phyloP scores from a whole-genome alignment of 2,888 invertebrate species.

The Gnatocerus cornutus region DNA sequence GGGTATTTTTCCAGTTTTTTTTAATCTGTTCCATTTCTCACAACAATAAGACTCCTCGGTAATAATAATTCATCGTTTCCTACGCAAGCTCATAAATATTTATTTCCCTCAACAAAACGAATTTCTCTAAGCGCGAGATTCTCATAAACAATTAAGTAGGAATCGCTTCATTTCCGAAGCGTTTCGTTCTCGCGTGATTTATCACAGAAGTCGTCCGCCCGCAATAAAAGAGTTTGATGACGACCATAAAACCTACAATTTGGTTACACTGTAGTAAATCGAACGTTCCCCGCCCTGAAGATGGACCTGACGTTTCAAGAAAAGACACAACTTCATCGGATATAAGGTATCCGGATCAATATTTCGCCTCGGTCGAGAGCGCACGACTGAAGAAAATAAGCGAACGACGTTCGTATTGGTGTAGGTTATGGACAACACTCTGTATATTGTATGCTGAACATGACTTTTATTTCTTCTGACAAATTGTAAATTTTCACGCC shows the following conservation, averaged over 20 bases:
- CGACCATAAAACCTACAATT: conserved; percentile 6
- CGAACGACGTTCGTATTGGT: conserved; percentile 30
- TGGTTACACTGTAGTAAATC: conserved; percentile 18
- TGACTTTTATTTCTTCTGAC: neutral
- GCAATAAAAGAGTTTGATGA: conserved; percentile 11
- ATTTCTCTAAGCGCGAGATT: conserved; percentile 14
- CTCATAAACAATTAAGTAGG: conserved; percentile 11
- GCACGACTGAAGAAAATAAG: conserved; percentile 22
- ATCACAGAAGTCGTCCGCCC: neutral
- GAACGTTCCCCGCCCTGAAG: conserved; percentile 1
- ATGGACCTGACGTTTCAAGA: conserved; percentile 10
- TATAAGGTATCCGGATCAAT: conserved; percentile 39
- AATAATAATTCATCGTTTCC: conserved; percentile 7
- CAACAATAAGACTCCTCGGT: conserved; percentile 7
- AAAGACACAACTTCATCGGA: conserved; percentile 3
- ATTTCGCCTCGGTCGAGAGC: conserved; percentile 36
- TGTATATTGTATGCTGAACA: conserved; percentile 27
- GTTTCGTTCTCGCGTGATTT: conserved; percentile 11
- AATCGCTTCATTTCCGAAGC: conserved; percentile 11
- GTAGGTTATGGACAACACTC: conserved; percentile 40
- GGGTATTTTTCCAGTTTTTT: neutral
- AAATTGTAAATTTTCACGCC: neutral
- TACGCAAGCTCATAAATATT: conserved; percentile 17
- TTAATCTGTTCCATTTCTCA: neutral
- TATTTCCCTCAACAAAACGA: neutral